A percentile compares a stretch with the other conserved stretches of the same genome.
Conservation (phyloP, 2,888 invertebrate species). For the Zeuzera pyrina region DNA sequence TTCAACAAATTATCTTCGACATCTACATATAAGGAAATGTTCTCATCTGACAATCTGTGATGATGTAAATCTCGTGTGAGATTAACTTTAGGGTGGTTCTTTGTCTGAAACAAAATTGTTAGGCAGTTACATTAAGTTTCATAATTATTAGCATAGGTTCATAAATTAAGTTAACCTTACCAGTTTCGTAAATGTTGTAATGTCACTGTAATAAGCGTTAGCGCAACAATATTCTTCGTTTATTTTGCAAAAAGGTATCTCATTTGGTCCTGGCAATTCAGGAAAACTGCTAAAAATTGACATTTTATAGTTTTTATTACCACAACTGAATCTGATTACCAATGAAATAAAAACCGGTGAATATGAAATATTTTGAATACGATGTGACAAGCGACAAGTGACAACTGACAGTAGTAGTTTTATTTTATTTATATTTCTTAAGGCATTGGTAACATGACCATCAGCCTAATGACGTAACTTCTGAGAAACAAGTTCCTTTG, state of each 20-base stretch:
- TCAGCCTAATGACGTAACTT: no score
- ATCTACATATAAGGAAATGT: slow-evolving; percentile 71
- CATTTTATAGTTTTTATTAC: slow-evolving; percentile 38
- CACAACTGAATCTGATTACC: no score
- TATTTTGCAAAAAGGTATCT: slow-evolving; percentile 75
- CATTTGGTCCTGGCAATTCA: slow-evolving; percentile 59
- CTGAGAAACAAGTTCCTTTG: no score
- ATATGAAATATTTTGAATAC: neutral
- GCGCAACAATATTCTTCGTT: slow-evolving; percentile 76
- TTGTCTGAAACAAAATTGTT: slow-evolving; percentile 54
- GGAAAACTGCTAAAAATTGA: slow-evolving; percentile 68
- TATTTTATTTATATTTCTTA: no score
- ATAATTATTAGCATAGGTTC: slow-evolving; percentile 1
- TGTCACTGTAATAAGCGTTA: slow-evolving; percentile 69
- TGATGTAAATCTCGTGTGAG: slow-evolving; percentile 77
- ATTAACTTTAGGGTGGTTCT: slow-evolving; percentile 79
- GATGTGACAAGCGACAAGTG: no score
- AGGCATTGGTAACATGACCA: no score
- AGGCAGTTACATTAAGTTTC: neutral
- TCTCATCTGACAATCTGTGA: slow-evolving; percentile 64
- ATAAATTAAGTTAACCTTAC: slow-evolving; percentile 58
- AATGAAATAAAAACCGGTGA: neutral
- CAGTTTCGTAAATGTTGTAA: slow-evolving; percentile 70
- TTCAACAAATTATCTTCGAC: slow-evolving; percentile 83
- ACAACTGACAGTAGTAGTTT: no score